A percentile compares a stretch with the other conserved stretches of the same genome.
Evolutionary conservation across 2,888 invertebrate genomes (phyloP).

Genomic region (Teinopalpus imperialis): DNA sequence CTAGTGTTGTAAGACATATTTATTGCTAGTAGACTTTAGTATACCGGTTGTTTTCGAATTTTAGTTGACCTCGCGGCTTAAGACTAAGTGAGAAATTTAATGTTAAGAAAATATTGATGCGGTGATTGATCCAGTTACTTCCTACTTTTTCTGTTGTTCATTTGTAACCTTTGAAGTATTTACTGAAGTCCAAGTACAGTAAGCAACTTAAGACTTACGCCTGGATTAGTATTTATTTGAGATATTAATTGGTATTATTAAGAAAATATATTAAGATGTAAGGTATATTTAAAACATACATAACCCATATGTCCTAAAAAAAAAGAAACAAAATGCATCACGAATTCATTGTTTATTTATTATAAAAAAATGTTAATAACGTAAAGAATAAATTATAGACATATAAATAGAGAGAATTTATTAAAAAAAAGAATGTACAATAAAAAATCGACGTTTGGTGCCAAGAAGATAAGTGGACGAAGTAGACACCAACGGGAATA

Average conservation of each 20-base stretch:
- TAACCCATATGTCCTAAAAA: too few species aligned
- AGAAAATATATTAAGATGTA: neutral
- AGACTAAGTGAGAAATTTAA: constrained; percentile 23
- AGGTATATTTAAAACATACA: too few species aligned
- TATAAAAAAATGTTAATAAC: too few species aligned
- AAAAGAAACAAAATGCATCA: neutral
- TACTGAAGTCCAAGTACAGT: neutral
- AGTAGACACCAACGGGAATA: too few species aligned
- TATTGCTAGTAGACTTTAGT: constrained; percentile 45
- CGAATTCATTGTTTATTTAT: neutral
- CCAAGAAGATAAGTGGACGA: too few species aligned
- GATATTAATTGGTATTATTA: constrained; percentile 5
- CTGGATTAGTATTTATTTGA: neutral
- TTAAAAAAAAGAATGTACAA: too few species aligned
- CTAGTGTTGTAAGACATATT: constrained; percentile 61
- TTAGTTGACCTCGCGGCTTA: constrained; percentile 31
- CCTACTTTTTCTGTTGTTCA: neutral
- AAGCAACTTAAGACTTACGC: constrained; percentile 4
- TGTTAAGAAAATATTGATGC: constrained; percentile 10
- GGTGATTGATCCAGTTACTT: constrained; percentile 1
- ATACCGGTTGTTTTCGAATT: constrained; percentile 17
- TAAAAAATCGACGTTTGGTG: too few species aligned
- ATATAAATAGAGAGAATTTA: too few species aligned
- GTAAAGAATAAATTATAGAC: too few species aligned
- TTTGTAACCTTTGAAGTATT: neutral